Percentiles rank a stretch among this genome's conserved stretches.
These are phyloP conservation scores for Brienomyrus brachyistius DNA, from an alignment of 2,113 vertebrate genomes.

Conservation along the genomic window DNA sequence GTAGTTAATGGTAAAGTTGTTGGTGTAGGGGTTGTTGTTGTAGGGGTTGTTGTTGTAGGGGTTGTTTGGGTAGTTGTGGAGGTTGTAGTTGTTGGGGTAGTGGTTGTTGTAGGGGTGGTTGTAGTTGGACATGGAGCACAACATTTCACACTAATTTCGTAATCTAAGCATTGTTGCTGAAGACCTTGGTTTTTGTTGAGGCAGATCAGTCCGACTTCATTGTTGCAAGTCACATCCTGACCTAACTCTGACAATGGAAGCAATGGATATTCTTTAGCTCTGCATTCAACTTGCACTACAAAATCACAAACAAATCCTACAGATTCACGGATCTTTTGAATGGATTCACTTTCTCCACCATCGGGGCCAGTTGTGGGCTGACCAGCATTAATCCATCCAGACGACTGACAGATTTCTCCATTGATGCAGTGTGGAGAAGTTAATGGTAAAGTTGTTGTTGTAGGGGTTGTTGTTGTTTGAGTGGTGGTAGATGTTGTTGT, in stretches of 20 bases:
- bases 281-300: no score
- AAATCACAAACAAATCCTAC: no score
- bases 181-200: conserved; percentile 41
- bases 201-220: conserved; percentile 38
- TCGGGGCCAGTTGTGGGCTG: conserved; percentile 19
- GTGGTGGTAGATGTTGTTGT: no score
- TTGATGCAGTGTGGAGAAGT: neutral
- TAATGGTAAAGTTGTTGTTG: neutral
- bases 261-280: no score
- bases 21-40: no score
- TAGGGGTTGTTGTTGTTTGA: conserved; percentile 24
- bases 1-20: no score
- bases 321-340: no score
- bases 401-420: conserved; percentile 23
- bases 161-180: conserved; percentile 40
- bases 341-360: conserved; percentile 27
- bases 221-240: conserved; percentile 30
- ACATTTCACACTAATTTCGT: conserved; percentile 37
- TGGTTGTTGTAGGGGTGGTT: neutral
- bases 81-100: neutral
- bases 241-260: conserved; percentile 26
- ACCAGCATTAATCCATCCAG: conserved; percentile 24
- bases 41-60: no score
- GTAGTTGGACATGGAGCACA: conserved; percentile 25
- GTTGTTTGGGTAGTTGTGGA: neutral